Evolutionary conservation across 2,113 vertebrate genomes (phyloP).

Genomic region (Tympanuchus pallidicinctus): DNA sequence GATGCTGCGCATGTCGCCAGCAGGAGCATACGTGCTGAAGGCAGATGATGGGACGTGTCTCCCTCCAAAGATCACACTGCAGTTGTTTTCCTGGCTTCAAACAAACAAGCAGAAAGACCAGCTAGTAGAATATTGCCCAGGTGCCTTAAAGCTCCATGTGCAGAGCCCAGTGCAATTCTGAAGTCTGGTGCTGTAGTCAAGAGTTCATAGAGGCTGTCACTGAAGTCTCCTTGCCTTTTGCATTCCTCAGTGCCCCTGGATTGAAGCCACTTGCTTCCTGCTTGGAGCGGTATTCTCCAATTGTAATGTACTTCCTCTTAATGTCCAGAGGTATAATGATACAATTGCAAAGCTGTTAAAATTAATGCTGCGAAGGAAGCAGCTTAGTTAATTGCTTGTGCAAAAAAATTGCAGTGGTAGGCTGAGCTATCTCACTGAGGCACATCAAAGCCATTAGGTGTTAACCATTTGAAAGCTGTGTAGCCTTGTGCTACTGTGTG

Average conservation of each 20-base stretch:
- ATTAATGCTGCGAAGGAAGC: conserved; percentile 66
- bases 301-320: conserved; percentile 59
- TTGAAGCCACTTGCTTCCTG: conserved; percentile 58
- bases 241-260: conserved; percentile 53
- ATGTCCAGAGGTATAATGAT: conserved; percentile 57
- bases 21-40: conserved; percentile 42
- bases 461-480: conserved; percentile 30
- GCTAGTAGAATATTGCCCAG: neutral
- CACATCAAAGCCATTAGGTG: conserved; percentile 9
- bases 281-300: conserved; percentile 36
- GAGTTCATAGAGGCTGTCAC: conserved; percentile 33
- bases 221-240: conserved; percentile 43
- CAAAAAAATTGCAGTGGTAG: conserved; percentile 27
- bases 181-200: neutral
- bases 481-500: neutral
- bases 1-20: neutral
- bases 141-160: fast-evolving
- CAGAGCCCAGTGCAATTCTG: neutral
- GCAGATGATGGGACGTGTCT: conserved; percentile 31
- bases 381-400: conserved; percentile 60
- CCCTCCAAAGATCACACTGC: conserved; percentile 22
- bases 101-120: conserved; percentile 10
- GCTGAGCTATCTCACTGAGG: conserved; percentile 2
- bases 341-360: conserved; percentile 72
- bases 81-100: conserved; percentile 32